phyloP scores from a whole-genome alignment of 2,113 vertebrate species.

The Clarias macrocephalus region DNA sequence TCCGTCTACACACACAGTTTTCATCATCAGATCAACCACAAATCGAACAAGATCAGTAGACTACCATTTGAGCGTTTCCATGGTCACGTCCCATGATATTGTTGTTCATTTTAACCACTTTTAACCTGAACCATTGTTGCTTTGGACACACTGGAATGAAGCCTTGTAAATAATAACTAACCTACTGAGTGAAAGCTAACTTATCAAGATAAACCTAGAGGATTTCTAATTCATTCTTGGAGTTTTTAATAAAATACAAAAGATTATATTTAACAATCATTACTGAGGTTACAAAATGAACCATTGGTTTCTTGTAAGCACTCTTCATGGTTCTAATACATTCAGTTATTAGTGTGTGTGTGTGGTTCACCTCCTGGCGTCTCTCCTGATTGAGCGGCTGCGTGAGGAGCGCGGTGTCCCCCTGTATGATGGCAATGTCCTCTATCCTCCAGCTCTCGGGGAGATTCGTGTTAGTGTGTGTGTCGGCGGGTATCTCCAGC shows the following conservation, averaged over 20 bases:
- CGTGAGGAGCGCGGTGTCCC: constrained; percentile 85
- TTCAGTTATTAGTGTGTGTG: neutral
- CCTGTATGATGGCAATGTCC: constrained; percentile 85
- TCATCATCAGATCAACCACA: neutral
- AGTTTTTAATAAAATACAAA: too few relatives aligned
- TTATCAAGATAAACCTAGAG: too few relatives aligned
- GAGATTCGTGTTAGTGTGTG: constrained; percentile 76
- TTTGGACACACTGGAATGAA: neutral
- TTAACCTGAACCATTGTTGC: neutral
- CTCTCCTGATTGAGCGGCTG: constrained; percentile 80
- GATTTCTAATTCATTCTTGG: too few relatives aligned
- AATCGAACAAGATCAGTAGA: neutral
- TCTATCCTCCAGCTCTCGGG: constrained; percentile 84
- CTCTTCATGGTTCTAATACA: too few relatives aligned
- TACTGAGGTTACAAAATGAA: too few relatives aligned
- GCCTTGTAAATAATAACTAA: too few relatives aligned
- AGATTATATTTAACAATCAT: too few relatives aligned
- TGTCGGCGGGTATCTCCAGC: constrained; percentile 82
- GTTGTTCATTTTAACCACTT: neutral
- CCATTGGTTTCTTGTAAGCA: too few relatives aligned
- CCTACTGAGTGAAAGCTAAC: too few relatives aligned
- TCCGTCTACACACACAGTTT: constrained; percentile 68
- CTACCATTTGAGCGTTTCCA: neutral
- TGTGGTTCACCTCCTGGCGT: constrained; percentile 76
- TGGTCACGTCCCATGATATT: neutral